These are phyloP conservation scores for Zaprionus lachaisei DNA, from an alignment of 1,140 invertebrate genomes.

Conservation along the genomic window DNA sequence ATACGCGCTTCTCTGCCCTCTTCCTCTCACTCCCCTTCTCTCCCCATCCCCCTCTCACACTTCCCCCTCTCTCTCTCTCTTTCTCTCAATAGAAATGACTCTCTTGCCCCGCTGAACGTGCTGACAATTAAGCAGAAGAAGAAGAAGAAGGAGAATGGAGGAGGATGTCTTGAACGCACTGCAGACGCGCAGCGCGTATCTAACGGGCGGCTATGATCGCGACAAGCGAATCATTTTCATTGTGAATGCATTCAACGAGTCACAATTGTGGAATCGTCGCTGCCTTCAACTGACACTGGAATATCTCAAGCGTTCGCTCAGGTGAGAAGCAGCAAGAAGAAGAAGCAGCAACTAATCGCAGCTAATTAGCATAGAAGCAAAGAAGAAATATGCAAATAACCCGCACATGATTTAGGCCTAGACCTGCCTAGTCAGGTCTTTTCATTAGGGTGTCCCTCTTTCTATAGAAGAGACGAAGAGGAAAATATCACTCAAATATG, in stretches of 20 bases:
- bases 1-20: slow-evolving; percentile 34
- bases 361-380: slow-evolving; percentile 65
- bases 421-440: slow-evolving; percentile 44
- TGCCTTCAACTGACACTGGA: slow-evolving; percentile 86
- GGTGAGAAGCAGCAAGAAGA: slow-evolving; percentile 83
- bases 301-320: slow-evolving; percentile 87
- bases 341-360: slow-evolving; percentile 29
- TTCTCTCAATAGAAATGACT: slow-evolving; percentile 44
- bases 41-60: neutral
- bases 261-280: slow-evolving; percentile 85
- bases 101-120: slow-evolving; percentile 22
- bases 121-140: slow-evolving; percentile 44
- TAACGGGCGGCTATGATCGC: slow-evolving; percentile 88
- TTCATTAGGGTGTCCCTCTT: slow-evolving; percentile 51
- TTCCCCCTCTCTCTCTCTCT: neutral
- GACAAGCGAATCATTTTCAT: slow-evolving; percentile 88
- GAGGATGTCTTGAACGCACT: slow-evolving; percentile 85
- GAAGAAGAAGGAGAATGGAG: slow-evolving; percentile 68
- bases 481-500: slow-evolving; percentile 20
- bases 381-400: slow-evolving; percentile 67
- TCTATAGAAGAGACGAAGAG: neutral
- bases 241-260: slow-evolving; percentile 87
- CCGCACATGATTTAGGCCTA: slow-evolving; percentile 62
- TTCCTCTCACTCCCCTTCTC: neutral
- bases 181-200: slow-evolving; percentile 86